Evolutionary conservation across 2,888 invertebrate species (phyloP), one percentile per base, ranked within the genome.

Genomic region (Drosophila fungiperda): DNA sequence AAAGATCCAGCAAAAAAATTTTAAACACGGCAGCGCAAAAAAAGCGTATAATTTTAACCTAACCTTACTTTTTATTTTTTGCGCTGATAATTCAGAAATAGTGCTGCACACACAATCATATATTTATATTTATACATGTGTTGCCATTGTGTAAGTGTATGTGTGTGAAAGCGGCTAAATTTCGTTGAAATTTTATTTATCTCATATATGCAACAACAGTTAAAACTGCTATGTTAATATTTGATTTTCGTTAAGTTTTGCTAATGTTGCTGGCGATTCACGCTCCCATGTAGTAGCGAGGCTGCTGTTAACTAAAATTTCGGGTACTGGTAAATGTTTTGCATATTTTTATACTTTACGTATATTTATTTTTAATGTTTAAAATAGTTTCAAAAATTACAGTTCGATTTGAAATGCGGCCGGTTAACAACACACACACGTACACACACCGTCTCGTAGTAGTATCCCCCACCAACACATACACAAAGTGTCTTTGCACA

Each of bases 71-170:
- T 78, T 81, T 74, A 52, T 90, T 90, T 78, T 84, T 83, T 74
- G 52, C 73, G 86, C 82, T 88, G 88, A 88, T 88, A 87, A 87
- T 88, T 88, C 82, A 87, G 82, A 84, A 84, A 84, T 84, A 84
- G 83, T 84, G 87, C 73, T 71, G 32, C 61, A 68, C 52, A 74
- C 57, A 55, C 40, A 55, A 35, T n/a, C 48, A 68, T 45, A 49
- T n/a, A 40, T 62, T 7, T 36, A 42, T 55, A 50, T 60, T 53
- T 57, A 68, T 50, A 54, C 29, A 45, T 33, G 20, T 55, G 45
- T 59, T 68, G 68, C 64, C 68, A 58, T 52, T 68, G 33, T 42
- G 11, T 33, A 42, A 55, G 15, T 26, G 48, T 36, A 59, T 64
- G 73, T 78, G 61, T 69, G 55, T 68, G 54, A 58, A 63, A 67